Evolutionary conservation across 2,888 invertebrate genomes (phyloP), one percentile per base, ranked within the genome.

Genomic region (Prostheceraeus crozeri): DNA sequence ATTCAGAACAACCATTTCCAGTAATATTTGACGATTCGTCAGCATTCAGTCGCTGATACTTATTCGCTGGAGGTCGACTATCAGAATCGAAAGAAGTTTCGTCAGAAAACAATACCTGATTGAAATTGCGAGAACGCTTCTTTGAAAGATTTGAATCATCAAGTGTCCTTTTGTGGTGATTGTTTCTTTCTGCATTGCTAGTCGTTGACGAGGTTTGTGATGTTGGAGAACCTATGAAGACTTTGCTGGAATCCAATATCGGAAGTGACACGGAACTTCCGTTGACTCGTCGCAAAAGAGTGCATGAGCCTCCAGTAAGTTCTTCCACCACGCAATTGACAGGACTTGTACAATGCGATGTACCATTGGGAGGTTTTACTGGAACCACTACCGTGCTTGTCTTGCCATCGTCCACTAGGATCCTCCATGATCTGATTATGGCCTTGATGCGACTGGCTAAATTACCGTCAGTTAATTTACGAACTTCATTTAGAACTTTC

Each of bases 21-120:
- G 6, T 14, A 40, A 40, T 8, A 40, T 40, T 40, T 6, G 40
- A 40, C 6, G 40, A n/a, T 40, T 40, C 40, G 19, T 16, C n/a
- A 40, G 40, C 40, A n/a, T n/a, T n/a, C n/a, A n/a, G n/a, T n/a
- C n/a, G n/a, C n/a, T n/a, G n/a, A n/a, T n/a, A n/a, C n/a, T n/a
- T n/a, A n/a, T n/a, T n/a, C n/a, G n/a, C n/a, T n/a, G n/a, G n/a
- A n/a, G n/a, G n/a, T n/a, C n/a, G n/a, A n/a, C n/a, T n/a, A n/a
- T n/a, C n/a, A n/a, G n/a, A n/a, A n/a, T n/a, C n/a, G n/a, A n/a
- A n/a, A n/a, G n/a, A n/a, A n/a, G n/a, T n/a, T n/a, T n/a, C n/a
- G n/a, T n/a, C n/a, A n/a, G n/a, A n/a, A n/a, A n/a, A n/a, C n/a
- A n/a, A n/a, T n/a, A n/a, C n/a, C n/a, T n/a, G n/a, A n/a, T n/a